These are phyloP conservation scores for Maccullochella peelii DNA, from an alignment of 2,113 vertebrate species.

Conservation along the genomic window DNA sequence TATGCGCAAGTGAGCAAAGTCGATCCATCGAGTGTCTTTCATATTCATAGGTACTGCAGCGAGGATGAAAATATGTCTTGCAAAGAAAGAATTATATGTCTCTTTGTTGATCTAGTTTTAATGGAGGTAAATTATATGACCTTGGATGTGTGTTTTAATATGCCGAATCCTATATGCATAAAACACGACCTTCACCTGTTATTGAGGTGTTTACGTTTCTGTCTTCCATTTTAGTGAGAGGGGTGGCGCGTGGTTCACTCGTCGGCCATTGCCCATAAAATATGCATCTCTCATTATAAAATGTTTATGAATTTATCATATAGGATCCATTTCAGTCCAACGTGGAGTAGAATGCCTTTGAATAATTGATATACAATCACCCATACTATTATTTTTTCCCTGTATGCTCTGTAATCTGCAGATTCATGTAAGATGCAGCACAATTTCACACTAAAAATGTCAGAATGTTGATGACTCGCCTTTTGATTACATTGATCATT, in stretches of 20 bases:
- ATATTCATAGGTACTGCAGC: constrained; percentile 21
- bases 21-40: neutral
- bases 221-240: constrained; percentile 74
- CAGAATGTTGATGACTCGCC: neutral
- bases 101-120: neutral
- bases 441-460: neutral
- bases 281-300: constrained; percentile 31
- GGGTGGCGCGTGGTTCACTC: constrained; percentile 44
- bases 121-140: neutral
- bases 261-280: constrained; percentile 61
- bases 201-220: constrained; percentile 74
- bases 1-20: constrained; percentile 45
- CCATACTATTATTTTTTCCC: neutral
- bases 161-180: neutral
- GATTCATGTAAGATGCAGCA: neutral
- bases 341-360: neutral
- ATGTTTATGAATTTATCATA: neutral
- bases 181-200: constrained; percentile 70
- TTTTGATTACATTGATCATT: neutral
- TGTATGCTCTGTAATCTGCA: neutral
- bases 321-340: neutral
- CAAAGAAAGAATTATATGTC: neutral
- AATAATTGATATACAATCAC: neutral
- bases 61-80: neutral
- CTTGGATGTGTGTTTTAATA: constrained; percentile 3